Percentiles rank a stretch among this genome's conserved stretches.
Evolutionary conservation across 2,797 vertebrate species (phyloP).

Genomic region (Gambusia yucatana): DNA sequence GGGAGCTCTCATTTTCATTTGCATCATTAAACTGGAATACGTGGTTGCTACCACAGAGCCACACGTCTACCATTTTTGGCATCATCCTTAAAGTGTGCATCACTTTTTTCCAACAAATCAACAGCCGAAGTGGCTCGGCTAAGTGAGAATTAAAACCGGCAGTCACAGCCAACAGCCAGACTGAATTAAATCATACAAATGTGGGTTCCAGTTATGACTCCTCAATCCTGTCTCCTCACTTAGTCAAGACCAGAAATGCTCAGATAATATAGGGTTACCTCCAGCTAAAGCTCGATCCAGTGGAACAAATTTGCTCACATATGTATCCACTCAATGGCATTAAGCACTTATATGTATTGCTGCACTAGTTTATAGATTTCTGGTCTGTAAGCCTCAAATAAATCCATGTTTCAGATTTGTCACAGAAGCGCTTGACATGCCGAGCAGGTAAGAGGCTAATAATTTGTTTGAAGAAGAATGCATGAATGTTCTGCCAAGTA

Average conservation of each 20-base stretch:
- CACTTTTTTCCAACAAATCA: slow-evolving; percentile 61
- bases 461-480: slow-evolving; percentile 21
- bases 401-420: slow-evolving; percentile 60
- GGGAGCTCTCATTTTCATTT: slow-evolving; percentile 54
- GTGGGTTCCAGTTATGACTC: slow-evolving; percentile 47
- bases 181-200: slow-evolving; percentile 52
- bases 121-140: slow-evolving; percentile 36
- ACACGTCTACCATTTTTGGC: slow-evolving; percentile 55
- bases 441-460: slow-evolving; percentile 32
- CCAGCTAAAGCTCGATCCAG: slow-evolving; percentile 66
- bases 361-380: slow-evolving; percentile 52
- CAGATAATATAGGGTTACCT: slow-evolving; percentile 74
- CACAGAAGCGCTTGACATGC: slow-evolving; percentile 29
- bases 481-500: slow-evolving; percentile 21
- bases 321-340: slow-evolving; percentile 75
- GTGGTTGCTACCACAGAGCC: slow-evolving; percentile 56
- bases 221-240: slow-evolving; percentile 32
- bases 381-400: slow-evolving; percentile 50
- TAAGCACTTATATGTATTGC: slow-evolving; percentile 49
- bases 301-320: slow-evolving; percentile 72
- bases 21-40: slow-evolving; percentile 71
- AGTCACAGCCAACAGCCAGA: slow-evolving; percentile 46
- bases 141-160: slow-evolving; percentile 59
- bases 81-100: slow-evolving; percentile 19
- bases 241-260: slow-evolving; percentile 50